These are phyloP conservation scores for Agrochola lota DNA, from an alignment of 2,888 invertebrate species.

Conservation along the genomic window DNA sequence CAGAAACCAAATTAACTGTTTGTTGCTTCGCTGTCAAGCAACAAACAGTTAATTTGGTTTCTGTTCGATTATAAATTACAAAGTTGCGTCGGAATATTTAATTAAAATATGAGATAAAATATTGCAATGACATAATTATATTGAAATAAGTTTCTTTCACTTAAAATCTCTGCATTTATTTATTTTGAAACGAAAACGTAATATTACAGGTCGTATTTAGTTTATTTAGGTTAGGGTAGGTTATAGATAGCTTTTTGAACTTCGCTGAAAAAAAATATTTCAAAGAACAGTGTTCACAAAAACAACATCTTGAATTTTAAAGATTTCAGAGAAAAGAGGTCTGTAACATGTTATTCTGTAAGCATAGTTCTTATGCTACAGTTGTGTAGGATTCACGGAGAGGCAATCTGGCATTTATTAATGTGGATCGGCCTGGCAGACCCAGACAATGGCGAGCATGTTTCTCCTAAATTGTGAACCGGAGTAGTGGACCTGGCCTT, in stretches of 20 bases:
- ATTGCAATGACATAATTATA: conserved; percentile 45
- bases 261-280: neutral
- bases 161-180: neutral
- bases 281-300: neutral
- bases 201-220: neutral
- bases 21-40: conserved; percentile 42
- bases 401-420: conserved; percentile 81
- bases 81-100: conserved; percentile 48
- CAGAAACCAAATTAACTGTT: no score
- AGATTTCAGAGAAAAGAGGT: neutral
- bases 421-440: conserved; percentile 75
- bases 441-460: conserved; percentile 75
- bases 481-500: conserved; percentile 72
- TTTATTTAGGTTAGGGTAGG: neutral
- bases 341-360: conserved; percentile 10
- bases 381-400: conserved; percentile 49
- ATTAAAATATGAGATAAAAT: conserved; percentile 54
- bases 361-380: conserved; percentile 16
- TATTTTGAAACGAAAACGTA: neutral
- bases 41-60: conserved; percentile 58
- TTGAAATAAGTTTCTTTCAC: conserved; percentile 21
- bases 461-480: conserved; percentile 78
- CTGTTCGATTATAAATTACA: conserved; percentile 57
- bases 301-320: neutral
- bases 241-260: neutral